Conservation (phyloP, 1,140 invertebrate genomes). For the Trichonephila inaurata region DNA sequence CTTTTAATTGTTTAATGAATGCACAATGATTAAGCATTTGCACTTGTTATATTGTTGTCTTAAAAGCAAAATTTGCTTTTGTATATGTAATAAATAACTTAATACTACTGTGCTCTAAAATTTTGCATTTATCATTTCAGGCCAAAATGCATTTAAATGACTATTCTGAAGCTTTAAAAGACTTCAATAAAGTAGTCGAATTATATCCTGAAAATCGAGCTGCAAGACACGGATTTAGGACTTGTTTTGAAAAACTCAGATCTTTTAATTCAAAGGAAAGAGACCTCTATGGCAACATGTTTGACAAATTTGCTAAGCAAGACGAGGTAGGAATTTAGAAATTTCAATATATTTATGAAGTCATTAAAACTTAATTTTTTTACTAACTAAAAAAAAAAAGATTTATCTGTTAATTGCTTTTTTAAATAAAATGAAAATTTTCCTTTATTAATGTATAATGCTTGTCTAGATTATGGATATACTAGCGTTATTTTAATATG, state of each 20-base stretch:
- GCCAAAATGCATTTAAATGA: constrained; percentile 89
- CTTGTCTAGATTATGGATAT: too few relatives aligned
- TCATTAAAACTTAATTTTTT: too few relatives aligned
- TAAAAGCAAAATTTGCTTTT: background rate
- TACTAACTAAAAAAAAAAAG: too few relatives aligned
- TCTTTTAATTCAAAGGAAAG: constrained; percentile 91
- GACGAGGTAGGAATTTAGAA: constrained; percentile 79
- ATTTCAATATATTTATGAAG: background rate
- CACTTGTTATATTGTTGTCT: background rate
- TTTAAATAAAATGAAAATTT: too few relatives aligned
- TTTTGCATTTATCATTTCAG: constrained; percentile 79
- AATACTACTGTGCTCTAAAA: too few relatives aligned
- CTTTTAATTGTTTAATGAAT: too few relatives aligned
- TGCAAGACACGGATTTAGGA: constrained; percentile 88
- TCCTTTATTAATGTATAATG: too few relatives aligned
- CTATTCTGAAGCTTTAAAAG: constrained; percentile 87
- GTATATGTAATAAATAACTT: background rate
- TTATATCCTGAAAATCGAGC: constrained; percentile 91
- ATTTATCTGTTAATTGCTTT: too few relatives aligned
- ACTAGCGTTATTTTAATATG: too few relatives aligned
- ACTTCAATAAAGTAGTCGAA: constrained; percentile 88
- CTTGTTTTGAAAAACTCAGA: constrained; percentile 89
- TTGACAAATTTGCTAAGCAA: constrained; percentile 83
- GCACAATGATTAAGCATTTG: too few relatives aligned
- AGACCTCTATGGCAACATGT: constrained; percentile 96